These are phyloP conservation scores for Telmatherina bonti DNA, from an alignment of 2,797 vertebrate genomes.

Conservation along the genomic window DNA sequence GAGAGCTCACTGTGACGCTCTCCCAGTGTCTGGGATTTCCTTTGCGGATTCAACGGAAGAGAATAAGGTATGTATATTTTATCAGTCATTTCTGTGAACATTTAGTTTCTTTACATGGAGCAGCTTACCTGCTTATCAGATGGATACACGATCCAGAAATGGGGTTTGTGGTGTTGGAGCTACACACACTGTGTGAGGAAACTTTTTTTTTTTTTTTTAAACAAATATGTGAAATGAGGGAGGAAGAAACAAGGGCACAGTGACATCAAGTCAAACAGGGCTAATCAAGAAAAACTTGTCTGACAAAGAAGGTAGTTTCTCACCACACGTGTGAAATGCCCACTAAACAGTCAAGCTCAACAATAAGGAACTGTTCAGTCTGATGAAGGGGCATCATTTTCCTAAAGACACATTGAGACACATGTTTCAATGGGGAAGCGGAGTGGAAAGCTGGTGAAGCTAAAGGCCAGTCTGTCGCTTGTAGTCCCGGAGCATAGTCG, in stretches of 20 bases:
- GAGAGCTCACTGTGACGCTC: conserved; percentile 24
- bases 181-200: background rate
- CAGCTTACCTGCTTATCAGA: background rate
- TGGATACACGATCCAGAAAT: background rate
- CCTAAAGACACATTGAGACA: too few relatives aligned
- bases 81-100: background rate
- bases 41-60: conserved; percentile 18
- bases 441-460: too few relatives aligned
- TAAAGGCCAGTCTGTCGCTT: too few relatives aligned
- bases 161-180: background rate
- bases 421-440: too few relatives aligned
- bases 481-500: too few relatives aligned
- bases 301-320: conserved; percentile 9
- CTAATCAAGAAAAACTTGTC: conserved; percentile 71
- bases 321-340: background rate
- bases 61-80: conserved; percentile 56
- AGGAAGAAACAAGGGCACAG: background rate
- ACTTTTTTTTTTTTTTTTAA: too few relatives aligned
- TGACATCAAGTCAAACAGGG: conserved; percentile 2
- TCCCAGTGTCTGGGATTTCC: background rate
- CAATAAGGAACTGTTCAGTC: background rate
- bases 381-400: too few relatives aligned
- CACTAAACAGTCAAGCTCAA: background rate
- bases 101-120: background rate
- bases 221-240: background rate